Conservation (phyloP, 2,888 invertebrate genomes). For the Choreutis nemorana region DNA sequence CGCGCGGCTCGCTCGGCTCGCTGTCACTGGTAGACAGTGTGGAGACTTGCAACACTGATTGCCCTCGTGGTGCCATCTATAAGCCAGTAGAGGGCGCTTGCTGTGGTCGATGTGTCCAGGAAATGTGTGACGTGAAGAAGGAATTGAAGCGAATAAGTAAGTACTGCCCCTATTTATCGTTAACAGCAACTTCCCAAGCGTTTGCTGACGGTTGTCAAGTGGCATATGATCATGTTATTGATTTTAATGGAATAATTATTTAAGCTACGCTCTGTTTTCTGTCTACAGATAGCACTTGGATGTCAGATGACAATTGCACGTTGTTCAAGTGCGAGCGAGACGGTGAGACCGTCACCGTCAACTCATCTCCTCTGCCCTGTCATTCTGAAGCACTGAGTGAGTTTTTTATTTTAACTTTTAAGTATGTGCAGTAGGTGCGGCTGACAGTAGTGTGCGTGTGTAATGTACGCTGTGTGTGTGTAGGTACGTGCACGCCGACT, state of each 20-base stretch:
- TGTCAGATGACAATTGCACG: conserved; percentile 71
- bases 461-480: too few relatives aligned
- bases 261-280: background rate
- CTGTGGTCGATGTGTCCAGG: conserved; percentile 72
- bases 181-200: background rate
- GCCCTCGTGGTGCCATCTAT: conserved; percentile 68
- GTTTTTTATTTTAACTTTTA: conserved; percentile 12
- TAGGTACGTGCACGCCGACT: too few relatives aligned
- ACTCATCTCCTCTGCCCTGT: conserved; percentile 69
- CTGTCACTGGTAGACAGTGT: conserved; percentile 40
- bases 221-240: background rate
- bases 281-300: conserved; percentile 60
- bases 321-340: conserved; percentile 57
- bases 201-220: background rate
- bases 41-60: conserved; percentile 46
- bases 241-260: background rate
- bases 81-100: conserved; percentile 46
- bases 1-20: conserved; percentile 34
- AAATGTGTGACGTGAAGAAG: conserved; percentile 62
- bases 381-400: conserved; percentile 56
- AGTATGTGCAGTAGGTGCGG: conserved; percentile 4
- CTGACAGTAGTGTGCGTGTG: too few relatives aligned
- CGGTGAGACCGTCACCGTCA: conserved; percentile 56
- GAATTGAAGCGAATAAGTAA: conserved; percentile 51
- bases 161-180: conserved; percentile 3